phyloP scores from a whole-genome alignment of 2,888 invertebrate genomes.

The Cepaea hortensis region DNA sequence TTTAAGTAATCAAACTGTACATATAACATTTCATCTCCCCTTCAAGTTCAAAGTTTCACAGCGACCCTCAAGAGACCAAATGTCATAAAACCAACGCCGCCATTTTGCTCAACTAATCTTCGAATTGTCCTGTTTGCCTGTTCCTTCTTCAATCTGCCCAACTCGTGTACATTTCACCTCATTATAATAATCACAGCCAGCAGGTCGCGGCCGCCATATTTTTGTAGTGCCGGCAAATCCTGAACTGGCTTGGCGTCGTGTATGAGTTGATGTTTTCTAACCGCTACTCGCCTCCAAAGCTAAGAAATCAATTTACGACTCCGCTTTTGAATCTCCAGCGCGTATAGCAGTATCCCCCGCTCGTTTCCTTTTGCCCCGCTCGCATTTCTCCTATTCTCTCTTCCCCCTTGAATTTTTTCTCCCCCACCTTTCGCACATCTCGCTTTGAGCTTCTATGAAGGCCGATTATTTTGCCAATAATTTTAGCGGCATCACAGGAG shows the following conservation, averaged over 20 bases:
- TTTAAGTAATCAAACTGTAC: too few species aligned
- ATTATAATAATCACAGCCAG: constrained; percentile 41
- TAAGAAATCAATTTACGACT: constrained; percentile 48
- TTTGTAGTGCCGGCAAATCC: constrained; percentile 21
- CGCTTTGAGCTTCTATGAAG: constrained; percentile 51
- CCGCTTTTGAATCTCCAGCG: constrained; percentile 45
- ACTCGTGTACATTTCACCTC: constrained; percentile 39
- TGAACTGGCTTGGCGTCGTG: constrained; percentile 24
- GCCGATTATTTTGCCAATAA: constrained; percentile 51
- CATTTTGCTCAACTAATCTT: constrained; percentile 26
- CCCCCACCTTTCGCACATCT: constrained; percentile 32
- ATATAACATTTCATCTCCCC: too few species aligned
- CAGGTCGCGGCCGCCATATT: constrained; percentile 42
- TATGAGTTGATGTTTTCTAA: constrained; percentile 47
- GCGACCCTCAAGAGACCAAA: background rate
- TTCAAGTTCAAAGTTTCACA: background rate
- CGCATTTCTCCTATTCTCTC: constrained; percentile 26
- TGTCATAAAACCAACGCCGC: background rate
- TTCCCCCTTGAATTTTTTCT: constrained; percentile 6
- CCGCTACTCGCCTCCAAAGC: constrained; percentile 45
- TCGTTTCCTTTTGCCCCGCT: constrained; percentile 24
- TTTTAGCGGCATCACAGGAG: constrained; percentile 47
- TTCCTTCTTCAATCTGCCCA: constrained; percentile 29
- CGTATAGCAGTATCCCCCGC: constrained; percentile 27
- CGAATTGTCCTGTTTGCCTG: constrained; percentile 21